phyloP scores from a whole-genome alignment of 2,797 vertebrate genomes.

The Ptychobarbus kaznakovi region DNA sequence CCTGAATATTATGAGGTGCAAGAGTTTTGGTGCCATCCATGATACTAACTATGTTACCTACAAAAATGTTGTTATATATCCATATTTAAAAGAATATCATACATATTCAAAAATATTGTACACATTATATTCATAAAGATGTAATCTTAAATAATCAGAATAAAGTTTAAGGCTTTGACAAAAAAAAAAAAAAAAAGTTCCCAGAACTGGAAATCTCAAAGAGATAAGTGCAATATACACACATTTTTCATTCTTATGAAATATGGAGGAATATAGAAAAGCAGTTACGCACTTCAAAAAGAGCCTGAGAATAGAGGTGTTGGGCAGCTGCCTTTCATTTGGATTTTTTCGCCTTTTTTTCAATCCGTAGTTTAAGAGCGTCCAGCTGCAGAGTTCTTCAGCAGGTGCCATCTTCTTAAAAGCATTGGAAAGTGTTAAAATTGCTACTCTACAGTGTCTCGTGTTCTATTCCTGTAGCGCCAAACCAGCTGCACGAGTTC shows the following conservation, averaged over 20 bases:
- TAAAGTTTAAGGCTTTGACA: neutral
- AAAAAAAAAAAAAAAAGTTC: neutral
- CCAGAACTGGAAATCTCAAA: neutral
- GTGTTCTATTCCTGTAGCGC: conserved; percentile 20
- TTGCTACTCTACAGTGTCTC: conserved; percentile 47
- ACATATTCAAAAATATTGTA: neutral
- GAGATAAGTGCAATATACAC: conserved; percentile 1
- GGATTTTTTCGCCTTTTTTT: conserved; percentile 42
- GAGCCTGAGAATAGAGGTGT: conserved; percentile 23
- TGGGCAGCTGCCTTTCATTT: conserved; percentile 19
- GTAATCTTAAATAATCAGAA: neutral
- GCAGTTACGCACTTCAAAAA: conserved; percentile 1
- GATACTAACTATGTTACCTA: neutral
- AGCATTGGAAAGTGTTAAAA: conserved; percentile 64
- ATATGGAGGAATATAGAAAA: conserved; percentile 27
- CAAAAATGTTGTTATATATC: neutral
- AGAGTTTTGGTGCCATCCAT: neutral
- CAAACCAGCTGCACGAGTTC: conserved; percentile 24
- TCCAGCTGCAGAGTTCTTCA: conserved; percentile 32
- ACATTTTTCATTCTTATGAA: conserved; percentile 34
- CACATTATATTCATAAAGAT: neutral
- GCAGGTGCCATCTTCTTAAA: conserved; percentile 66
- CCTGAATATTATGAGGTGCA: neutral
- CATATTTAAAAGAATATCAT: neutral
- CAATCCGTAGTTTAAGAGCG: conserved; percentile 4